These are phyloP conservation scores for Drosophila falleni DNA, from an alignment of 2,888 invertebrate species.

Conservation along the genomic window DNA sequence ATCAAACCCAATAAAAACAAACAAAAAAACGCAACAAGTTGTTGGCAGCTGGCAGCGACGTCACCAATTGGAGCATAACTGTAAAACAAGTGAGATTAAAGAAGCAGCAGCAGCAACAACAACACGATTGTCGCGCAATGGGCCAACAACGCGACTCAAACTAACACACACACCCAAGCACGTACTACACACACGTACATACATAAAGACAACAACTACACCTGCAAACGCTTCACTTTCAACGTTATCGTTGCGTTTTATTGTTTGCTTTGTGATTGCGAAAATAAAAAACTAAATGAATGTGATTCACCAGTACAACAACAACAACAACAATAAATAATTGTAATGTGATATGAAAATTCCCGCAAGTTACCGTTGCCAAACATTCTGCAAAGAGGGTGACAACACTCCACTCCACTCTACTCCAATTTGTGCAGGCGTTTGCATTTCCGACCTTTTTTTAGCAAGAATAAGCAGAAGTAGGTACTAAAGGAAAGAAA, in stretches of 20 bases:
- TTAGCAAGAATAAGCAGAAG: constrained; percentile 52
- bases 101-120: constrained; percentile 36
- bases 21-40: constrained; percentile 54
- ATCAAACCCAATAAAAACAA: constrained; percentile 9
- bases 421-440: constrained; percentile 59
- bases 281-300: constrained; percentile 53
- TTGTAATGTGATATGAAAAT: constrained; percentile 66
- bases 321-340: constrained; percentile 26
- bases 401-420: constrained; percentile 21
- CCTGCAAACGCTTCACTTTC: constrained; percentile 79
- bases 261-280: constrained; percentile 75
- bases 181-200: constrained; percentile 18
- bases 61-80: constrained; percentile 75
- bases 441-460: constrained; percentile 66
- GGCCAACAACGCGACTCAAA: constrained; percentile 54
- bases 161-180: constrained; percentile 16
- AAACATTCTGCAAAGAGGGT: constrained; percentile 35
- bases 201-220: constrained; percentile 32
- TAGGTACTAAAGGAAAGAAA: constrained; percentile 21
- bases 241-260: constrained; percentile 77
- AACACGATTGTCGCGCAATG: constrained; percentile 40
- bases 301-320: constrained; percentile 56
- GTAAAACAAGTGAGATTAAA: constrained; percentile 75
- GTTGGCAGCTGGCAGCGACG: constrained; percentile 51
- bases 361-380: constrained; percentile 58